Base-by-base conservation (phyloP, 2,113 vertebrate genomes). In the Chrysochloris asiatica region DNA sequence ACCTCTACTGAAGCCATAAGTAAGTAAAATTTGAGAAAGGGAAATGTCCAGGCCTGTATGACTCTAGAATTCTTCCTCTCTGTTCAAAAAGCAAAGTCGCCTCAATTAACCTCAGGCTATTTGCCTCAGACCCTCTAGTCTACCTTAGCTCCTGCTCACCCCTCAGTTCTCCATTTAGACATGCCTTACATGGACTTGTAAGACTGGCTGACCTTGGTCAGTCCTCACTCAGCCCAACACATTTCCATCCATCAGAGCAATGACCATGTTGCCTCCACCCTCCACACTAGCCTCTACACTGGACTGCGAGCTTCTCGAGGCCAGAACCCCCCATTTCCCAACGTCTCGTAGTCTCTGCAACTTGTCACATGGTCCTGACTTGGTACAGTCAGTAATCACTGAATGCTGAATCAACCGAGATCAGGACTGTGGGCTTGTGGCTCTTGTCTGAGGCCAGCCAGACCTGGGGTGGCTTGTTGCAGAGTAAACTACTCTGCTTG, bases 351-450 rank as follows among this genome's bases (percentile, higher is more conserved):
- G 76, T 71, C 54, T 52, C 75, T 3, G 1, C n/a, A 24, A 50
- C 80, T 21, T 28, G 38, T 36, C n/a, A 28, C 8, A 26, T 1
- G 7, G 47, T 47, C 0, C n/a, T n/a, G n/a, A n/a, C n/a, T n/a
- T n/a, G n/a, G n/a, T n/a, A n/a, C n/a, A 2, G 0, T 22, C 24
- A 17, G 33, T 36, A 36, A 1, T 52, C 48, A 48, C 48, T 56
- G 47, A 77, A 33, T 61, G 22, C 28, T 43, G 5, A 6, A 22
- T 19, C 48, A 2, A 0, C 38, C 11, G n/a, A 63, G 11, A 26
- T 33, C 21, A 41, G 41, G 63, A 19, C n/a, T 0, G 0, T 47
- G n/a, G 54, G 21, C 16, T 36, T 45, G 4, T 22, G 59, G 56
- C 90, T 67, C 4, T 16, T 10, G 14, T 9, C 6, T 16, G 16